Evolutionary conservation across 92 coral and sea anemone species (phyloP), one percentile per base, ranked within the genome.

Genomic region (Phenganax subtilis): DNA sequence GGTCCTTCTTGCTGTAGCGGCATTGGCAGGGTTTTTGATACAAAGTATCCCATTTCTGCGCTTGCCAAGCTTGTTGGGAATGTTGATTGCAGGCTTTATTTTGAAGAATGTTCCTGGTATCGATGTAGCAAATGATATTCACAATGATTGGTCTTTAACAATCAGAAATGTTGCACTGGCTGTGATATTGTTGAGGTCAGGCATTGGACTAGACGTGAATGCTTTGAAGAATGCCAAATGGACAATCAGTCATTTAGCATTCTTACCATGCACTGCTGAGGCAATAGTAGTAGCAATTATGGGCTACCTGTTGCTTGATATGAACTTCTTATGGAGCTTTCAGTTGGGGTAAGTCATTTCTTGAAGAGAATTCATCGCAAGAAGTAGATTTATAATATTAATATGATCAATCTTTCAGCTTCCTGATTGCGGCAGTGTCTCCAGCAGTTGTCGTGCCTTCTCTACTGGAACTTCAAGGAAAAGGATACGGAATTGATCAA

Each of bases 361-460:
- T 37, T 6, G 5, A 7, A 53, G 9, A n/a, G 12, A 3, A 60
- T 4, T 12, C 6, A 12, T 9, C 12, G 6, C 6, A 51, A 30
- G 0, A 69, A 8, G 52, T n/a, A 28, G 54, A 30, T 10, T 20
- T 17, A 10, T 30, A 17, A 30, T 0, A 20, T 20, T 20, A 6
- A 6, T 54, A 14, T 14, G 17, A 15, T 78, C 27, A 30, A 54
- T 72, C 44, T 68, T 75, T 1, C 27, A 94, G 98, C 85, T 94
- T 94, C 90, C 90, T 94, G 16, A 91, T 94, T 62, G 96, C 97
- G 31, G 98, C 98, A 29, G 98, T 94, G 16, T 92, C 98, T 16
- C 98, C 98, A 62, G 98, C 98, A 56, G 98, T 94, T 44, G 98
- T 94, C 28, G 98, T 94, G 28, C 98, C 98, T 16, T 90, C 89